These are phyloP conservation scores for Drosophila azteca DNA, from an alignment of 1,140 invertebrate species.

Conservation along the genomic window DNA sequence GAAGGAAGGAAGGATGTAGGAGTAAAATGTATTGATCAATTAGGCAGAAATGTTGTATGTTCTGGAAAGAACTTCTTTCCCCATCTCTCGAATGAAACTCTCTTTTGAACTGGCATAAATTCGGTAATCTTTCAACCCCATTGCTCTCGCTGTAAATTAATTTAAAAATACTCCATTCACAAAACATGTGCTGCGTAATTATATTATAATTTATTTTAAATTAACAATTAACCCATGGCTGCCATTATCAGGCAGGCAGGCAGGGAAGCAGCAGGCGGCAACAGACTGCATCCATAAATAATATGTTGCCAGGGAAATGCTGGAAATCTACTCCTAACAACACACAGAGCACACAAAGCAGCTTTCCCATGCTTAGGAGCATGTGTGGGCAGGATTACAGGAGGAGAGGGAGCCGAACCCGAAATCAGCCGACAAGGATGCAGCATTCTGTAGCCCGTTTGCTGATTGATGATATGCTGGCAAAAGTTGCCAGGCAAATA, in stretches of 20 bases:
- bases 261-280: too few relatives aligned
- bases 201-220: constrained; percentile 40
- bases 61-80: constrained; percentile 4
- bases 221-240: constrained; percentile 19
- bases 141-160: constrained; percentile 12
- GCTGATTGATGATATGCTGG: constrained; percentile 68
- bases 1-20: constrained; percentile 36
- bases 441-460: constrained; percentile 14
- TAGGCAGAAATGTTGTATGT: constrained; percentile 67
- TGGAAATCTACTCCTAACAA: constrained; percentile 2
- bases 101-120: not conserved
- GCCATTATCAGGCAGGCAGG: constrained; percentile 14
- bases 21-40: constrained; percentile 74
- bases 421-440: not conserved
- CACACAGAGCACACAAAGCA: constrained; percentile 11
- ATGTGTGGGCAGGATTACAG: constrained; percentile 23
- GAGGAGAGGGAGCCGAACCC: not conserved
- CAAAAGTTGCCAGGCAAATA: constrained; percentile 52
- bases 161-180: not conserved
- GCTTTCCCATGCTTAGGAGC: not conserved
- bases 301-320: constrained; percentile 28
- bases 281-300: constrained; percentile 38
- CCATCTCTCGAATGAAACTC: not conserved
- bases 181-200: constrained; percentile 17
- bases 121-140: constrained; percentile 18